phyloP scores from a whole-genome alignment of 2,888 invertebrate genomes.

The Neocrepidodera transversa region DNA sequence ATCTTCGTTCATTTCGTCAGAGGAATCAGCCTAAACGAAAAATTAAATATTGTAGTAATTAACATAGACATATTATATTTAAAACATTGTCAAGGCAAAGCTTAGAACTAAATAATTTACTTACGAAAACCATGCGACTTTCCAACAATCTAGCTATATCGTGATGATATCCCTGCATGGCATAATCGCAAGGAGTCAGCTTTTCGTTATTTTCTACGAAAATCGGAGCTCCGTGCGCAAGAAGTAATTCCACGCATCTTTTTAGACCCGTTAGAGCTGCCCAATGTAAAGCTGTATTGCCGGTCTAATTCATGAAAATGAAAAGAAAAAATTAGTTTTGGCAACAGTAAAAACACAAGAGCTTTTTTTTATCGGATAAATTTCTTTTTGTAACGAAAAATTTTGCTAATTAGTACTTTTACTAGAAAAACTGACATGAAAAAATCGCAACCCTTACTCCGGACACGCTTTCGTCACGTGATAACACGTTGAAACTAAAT shows the following conservation, averaged over 20 bases:
- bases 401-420: no score
- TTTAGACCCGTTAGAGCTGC: constrained; percentile 69
- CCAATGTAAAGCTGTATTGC: constrained; percentile 72
- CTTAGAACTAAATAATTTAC: constrained; percentile 51
- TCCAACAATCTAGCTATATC: constrained; percentile 70
- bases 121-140: constrained; percentile 73
- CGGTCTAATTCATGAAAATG: no score
- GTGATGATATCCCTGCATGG: constrained; percentile 66
- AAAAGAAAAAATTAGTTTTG: no score
- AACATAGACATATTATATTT: not conserved
- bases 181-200: constrained; percentile 71
- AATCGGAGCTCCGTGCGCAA: constrained; percentile 67
- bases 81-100: not conserved
- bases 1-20: constrained; percentile 63
- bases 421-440: no score
- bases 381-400: no score
- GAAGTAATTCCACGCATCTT: constrained; percentile 69
- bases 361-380: no score
- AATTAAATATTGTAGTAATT: no score
- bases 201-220: constrained; percentile 70
- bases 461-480: no score
- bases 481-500: no score
- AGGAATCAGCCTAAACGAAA: constrained; percentile 57
- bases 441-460: no score
- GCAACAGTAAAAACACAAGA: no score